phyloP scores from a whole-genome alignment of 2,113 vertebrate species.

The Meles meles region DNA sequence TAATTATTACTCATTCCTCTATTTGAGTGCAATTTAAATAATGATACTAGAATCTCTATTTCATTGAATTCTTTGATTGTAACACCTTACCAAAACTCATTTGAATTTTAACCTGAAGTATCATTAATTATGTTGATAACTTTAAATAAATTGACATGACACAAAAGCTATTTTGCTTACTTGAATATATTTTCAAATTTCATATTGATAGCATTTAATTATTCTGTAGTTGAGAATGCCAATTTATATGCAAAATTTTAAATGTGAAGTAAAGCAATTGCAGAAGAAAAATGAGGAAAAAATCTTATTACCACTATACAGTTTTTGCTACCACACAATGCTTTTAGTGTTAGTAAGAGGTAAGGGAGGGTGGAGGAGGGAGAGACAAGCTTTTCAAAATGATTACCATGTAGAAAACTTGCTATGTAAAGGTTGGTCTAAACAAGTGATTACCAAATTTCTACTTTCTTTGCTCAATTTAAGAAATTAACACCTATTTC shows the following conservation, averaged over 20 bases:
- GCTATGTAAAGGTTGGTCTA: neutral
- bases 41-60: neutral
- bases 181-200: slow-evolving; percentile 1
- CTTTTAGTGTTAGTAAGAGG: neutral
- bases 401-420: neutral
- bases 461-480: neutral
- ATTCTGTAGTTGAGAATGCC: neutral
- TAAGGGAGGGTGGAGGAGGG: neutral
- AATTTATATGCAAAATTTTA: neutral
- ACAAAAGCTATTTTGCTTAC: slow-evolving; percentile 3
- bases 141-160: slow-evolving; percentile 8
- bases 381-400: neutral
- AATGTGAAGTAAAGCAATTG: neutral
- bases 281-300: neutral
- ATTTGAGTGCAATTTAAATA: neutral
- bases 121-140: neutral
- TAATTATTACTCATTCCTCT: neutral
- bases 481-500: neutral
- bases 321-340: neutral
- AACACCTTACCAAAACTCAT: neutral
- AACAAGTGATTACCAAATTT: neutral
- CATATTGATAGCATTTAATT: neutral
- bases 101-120: slow-evolving; percentile 14
- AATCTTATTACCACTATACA: neutral
- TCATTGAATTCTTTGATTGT: neutral